Percentiles rank a stretch among this genome's conserved stretches.
Conservation (phyloP, 1,140 invertebrate genomes). For the Idris sp. region DNA sequence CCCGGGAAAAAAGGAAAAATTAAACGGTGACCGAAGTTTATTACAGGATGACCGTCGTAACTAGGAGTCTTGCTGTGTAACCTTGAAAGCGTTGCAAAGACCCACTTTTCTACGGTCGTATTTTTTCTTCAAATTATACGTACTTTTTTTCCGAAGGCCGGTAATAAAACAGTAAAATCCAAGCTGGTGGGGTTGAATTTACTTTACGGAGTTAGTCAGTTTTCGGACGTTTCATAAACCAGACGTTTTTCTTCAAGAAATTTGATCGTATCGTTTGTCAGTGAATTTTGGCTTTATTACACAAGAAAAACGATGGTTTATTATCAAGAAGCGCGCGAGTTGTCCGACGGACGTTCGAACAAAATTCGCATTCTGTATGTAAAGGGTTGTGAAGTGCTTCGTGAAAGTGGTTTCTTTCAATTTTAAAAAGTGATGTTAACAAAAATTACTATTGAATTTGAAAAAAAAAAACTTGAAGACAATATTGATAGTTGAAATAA, state of each 20-base stretch:
- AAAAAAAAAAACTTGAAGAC: too few species aligned
- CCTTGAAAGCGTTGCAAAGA: constrained; percentile 74
- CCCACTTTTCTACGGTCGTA: constrained; percentile 65
- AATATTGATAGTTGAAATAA: too few species aligned
- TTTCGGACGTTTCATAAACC: constrained; percentile 63
- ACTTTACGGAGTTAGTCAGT: constrained; percentile 68
- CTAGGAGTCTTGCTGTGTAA: constrained; percentile 57
- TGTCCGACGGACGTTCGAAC: constrained; percentile 35
- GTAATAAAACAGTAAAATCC: constrained; percentile 64
- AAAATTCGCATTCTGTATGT: constrained; percentile 18
- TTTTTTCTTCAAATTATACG: constrained; percentile 57
- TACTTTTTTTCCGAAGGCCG: constrained; percentile 66
- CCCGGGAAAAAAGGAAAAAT: constrained; percentile 51
- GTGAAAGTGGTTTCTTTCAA: neutral
- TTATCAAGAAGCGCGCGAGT: neutral
- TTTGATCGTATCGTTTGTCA: neutral
- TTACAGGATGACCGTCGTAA: constrained; percentile 58
- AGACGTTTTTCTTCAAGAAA: constrained; percentile 34
- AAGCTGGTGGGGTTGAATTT: constrained; percentile 69
- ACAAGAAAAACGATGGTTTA: neutral
- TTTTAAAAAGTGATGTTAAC: constrained; percentile 1
- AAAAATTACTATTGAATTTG: too few species aligned
- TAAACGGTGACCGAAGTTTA: constrained; percentile 73
- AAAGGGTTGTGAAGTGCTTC: constrained; percentile 14
- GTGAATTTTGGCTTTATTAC: neutral